These are phyloP conservation scores for Suncus etruscus DNA, from an alignment of 2,113 vertebrate genomes.

Conservation along the genomic window DNA sequence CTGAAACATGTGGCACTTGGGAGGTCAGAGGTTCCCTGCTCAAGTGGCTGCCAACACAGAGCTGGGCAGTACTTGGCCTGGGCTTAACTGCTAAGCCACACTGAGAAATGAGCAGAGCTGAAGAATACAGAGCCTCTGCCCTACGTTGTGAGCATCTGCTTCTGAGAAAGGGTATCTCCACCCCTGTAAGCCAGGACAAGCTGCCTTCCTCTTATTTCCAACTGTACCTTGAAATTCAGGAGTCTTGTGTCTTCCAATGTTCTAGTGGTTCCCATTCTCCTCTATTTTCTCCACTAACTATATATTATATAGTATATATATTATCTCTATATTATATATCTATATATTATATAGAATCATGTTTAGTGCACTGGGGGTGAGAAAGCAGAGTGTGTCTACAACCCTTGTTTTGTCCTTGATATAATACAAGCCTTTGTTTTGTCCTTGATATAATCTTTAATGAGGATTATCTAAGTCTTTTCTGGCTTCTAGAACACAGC, in stretches of 20 bases:
- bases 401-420: not conserved
- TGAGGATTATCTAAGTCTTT: not conserved
- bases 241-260: not conserved
- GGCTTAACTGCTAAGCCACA: not conserved
- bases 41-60: not conserved
- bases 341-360: not conserved
- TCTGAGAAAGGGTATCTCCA: not conserved
- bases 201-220: too few species aligned
- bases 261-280: too few species aligned
- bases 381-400: not conserved
- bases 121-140: not conserved
- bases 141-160: not conserved
- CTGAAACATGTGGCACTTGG: not conserved
- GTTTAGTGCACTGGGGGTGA: not conserved
- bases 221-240: accelerated
- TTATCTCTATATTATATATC: too few species aligned
- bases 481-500: not conserved
- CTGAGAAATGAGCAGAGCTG: too few species aligned
- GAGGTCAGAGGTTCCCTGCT: not conserved
- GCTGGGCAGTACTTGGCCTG: not conserved
- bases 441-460: not conserved
- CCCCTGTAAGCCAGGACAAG: accelerated
- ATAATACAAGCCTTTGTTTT: not conserved
- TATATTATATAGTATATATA: too few species aligned
- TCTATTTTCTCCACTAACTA: too few species aligned